Base-by-base conservation (phyloP, 2,888 invertebrate species). In the Tiliacea citrago region DNA sequence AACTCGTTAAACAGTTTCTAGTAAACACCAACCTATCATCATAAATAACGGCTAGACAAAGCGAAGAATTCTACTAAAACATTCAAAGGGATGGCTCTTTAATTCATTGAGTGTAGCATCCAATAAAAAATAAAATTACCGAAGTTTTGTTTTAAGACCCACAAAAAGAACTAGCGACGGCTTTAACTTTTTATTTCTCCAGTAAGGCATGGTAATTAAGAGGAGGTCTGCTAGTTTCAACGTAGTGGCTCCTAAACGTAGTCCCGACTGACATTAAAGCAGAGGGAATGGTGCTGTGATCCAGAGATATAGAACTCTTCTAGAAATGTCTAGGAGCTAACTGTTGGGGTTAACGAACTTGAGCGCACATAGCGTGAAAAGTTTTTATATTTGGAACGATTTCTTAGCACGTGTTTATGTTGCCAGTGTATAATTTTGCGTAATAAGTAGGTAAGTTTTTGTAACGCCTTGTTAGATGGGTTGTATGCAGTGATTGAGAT, bases 191-290 rank as follows among this genome's bases (percentile, higher is more conserved):
- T 94, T 92, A 91, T 92, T 93, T 90, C 86, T 85, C 86, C 89
- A 88, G 89, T 87, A 90, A 91, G 91, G 92, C 91, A 92, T 90
- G 91, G 92, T 94, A 95, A 95, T 95, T 95, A 95, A 93, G 92
- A 88, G 89, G 85, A 89, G 90, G 91, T 89, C 88, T 91, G 90
- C 90, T 90, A 85, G 90, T 86, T 89, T 88, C 90, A 89, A 88
- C 88, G 88, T 88, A 90, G 88, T 89, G 88, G 88, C 90, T 91
- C 78, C 90, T 90, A 90, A 91, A 90, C 88, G 90, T 88, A 90
- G 85, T 87, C 90, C 87, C 86, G 85, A 86, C 90, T 89, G 90
- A 92, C 91, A 89, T 91, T 91, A 90, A 92, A 91, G 87, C 89
- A 86, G 79, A 90, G 86, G 88, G 85, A 92, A 91, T 90, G 87